Evolutionary conservation across 2,888 invertebrate genomes (phyloP).

Genomic region (Scaeva pyrastri): DNA sequence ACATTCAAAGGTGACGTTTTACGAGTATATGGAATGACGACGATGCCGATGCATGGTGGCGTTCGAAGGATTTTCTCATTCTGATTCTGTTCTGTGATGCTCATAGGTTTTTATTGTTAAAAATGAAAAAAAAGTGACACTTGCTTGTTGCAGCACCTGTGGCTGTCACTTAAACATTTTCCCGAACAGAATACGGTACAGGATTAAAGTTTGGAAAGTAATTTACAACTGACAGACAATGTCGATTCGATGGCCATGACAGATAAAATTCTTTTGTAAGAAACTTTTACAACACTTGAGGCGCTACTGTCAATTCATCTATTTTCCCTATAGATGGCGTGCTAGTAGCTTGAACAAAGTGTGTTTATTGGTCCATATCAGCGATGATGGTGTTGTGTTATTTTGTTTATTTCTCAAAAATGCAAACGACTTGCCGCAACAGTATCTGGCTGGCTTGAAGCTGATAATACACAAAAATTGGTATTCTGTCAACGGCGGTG

Average conservation of each 20-base stretch:
- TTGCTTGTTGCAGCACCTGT: conserved; percentile 17
- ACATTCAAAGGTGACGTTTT: too few relatives aligned
- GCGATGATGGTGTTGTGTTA: conserved; percentile 8
- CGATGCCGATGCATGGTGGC: too few relatives aligned
- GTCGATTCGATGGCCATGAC: background rate
- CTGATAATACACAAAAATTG: background rate
- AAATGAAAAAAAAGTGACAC: background rate
- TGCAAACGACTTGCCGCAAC: background rate
- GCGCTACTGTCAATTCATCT: background rate
- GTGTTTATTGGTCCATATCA: background rate
- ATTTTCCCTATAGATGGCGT: background rate
- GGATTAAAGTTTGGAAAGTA: background rate
- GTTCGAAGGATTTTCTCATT: conserved; percentile 31
- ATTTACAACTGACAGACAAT: background rate
- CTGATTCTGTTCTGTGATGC: conserved; percentile 6
- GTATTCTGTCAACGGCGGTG: conserved; percentile 7
- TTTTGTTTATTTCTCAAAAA: background rate
- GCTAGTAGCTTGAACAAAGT: too few relatives aligned
- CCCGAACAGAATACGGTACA: background rate
- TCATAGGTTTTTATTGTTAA: conserved; percentile 5
- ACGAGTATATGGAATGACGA: too few relatives aligned
- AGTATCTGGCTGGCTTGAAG: background rate
- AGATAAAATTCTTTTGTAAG: background rate
- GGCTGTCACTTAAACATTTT: conserved; percentile 12
- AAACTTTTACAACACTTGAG: background rate